phyloP scores from a whole-genome alignment of 2,888 invertebrate species.

The Branchellion lobata region DNA sequence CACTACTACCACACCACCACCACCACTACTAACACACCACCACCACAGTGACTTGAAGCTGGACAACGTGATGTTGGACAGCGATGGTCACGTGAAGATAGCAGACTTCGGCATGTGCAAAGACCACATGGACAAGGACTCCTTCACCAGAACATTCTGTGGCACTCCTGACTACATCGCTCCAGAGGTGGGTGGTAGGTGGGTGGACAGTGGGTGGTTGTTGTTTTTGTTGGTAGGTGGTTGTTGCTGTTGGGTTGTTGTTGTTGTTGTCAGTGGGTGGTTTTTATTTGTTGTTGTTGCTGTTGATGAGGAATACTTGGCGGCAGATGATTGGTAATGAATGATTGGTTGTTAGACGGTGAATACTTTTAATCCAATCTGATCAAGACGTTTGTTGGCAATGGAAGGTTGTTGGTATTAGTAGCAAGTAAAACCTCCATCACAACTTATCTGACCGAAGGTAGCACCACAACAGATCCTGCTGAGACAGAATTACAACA shows the following conservation, averaged over 20 bases:
- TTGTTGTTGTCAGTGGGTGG: background rate
- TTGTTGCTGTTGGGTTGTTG: background rate
- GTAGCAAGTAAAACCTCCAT: too few relatives aligned
- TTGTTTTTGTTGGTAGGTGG: background rate
- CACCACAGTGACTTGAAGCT: constrained; percentile 95
- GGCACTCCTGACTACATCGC: constrained; percentile 99
- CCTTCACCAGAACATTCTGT: constrained; percentile 88
- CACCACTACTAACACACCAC: too few relatives aligned
- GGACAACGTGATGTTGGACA: constrained; percentile 94
- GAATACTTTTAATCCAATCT: too few relatives aligned
- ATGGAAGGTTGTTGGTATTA: too few relatives aligned
- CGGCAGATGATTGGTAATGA: too few relatives aligned
- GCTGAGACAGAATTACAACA: constrained; percentile 92
- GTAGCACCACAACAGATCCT: constrained; percentile 73
- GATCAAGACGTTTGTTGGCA: too few relatives aligned
- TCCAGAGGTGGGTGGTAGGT: constrained; percentile 74
- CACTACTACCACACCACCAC: too few relatives aligned
- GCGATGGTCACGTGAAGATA: constrained; percentile 93
- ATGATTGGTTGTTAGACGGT: too few relatives aligned
- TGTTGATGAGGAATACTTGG: background rate
- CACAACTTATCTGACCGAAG: too few relatives aligned
- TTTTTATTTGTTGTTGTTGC: background rate
- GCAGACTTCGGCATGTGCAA: constrained; percentile 99
- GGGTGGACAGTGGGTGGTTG: background rate
- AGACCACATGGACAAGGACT: constrained; percentile 79